Conservation (phyloP, 2,888 invertebrate species). For the Disparrhopalites patrizii region DNA sequence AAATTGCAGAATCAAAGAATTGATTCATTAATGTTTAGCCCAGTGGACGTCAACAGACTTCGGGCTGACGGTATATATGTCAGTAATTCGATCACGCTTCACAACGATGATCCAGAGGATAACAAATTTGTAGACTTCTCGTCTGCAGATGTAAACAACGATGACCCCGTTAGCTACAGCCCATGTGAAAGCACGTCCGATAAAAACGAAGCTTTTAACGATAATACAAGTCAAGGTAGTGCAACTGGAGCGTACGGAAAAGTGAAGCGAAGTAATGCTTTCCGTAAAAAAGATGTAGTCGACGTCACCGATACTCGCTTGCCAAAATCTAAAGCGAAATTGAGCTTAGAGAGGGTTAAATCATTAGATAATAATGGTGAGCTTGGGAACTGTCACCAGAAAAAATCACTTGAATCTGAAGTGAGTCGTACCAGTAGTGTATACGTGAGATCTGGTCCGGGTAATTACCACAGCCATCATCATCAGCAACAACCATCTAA, state of each 20-base stretch:
- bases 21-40: not conserved
- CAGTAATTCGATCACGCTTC: constrained; percentile 37
- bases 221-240: constrained; percentile 18
- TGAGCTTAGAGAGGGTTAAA: constrained; percentile 42
- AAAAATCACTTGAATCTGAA: not conserved
- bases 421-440: constrained; percentile 22
- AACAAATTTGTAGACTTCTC: constrained; percentile 22
- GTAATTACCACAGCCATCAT: not conserved
- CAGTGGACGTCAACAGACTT: too few species aligned
- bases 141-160: constrained; percentile 15
- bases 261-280: constrained; percentile 47
- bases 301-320: constrained; percentile 17
- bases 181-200: constrained; percentile 21
- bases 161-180: constrained; percentile 9
- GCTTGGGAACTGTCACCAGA: not conserved
- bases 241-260: constrained; percentile 40
- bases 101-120: constrained; percentile 20
- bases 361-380: constrained; percentile 24
- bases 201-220: constrained; percentile 23
- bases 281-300: constrained; percentile 42
- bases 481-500: constrained; percentile 20
- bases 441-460: constrained; percentile 7
- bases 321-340: constrained; percentile 31
- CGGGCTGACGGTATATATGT: constrained; percentile 44
- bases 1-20: not conserved